Base-by-base conservation (phyloP, 2,113 vertebrate species). In the Philantomba maxwellii region DNA sequence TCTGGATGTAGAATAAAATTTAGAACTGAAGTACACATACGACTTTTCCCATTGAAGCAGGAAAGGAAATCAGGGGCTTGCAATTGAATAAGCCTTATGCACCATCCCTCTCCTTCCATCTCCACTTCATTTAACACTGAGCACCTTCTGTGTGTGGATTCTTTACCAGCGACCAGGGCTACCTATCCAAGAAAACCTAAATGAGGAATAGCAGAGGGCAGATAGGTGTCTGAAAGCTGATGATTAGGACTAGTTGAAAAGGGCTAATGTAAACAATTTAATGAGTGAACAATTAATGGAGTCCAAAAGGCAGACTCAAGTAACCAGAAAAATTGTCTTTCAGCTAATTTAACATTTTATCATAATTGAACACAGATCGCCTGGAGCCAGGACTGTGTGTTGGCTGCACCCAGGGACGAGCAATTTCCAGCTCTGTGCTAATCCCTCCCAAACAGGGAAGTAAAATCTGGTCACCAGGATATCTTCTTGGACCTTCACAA, bases 311-410 rank as follows among this genome's bases (percentile, higher is more conserved):
- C 87, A 36, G 95, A 92, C 53, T 97, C 97, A 97, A 98, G 94
- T 84, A 93, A 95, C 97, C 97, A 97, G 98, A 96, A 98, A 98
- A 96, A 96, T 84, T 93, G 91, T 96, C 93, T 97, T 92, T 97
- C 95, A 89, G 95, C 93, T 98, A 97, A 96, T 97, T 97, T 98
- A 97, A 94, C 97, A 87, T 95, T 87, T 95, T 47, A 49, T 43
- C 64, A 21, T 95, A 89, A 97, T 70, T 97, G 97, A 94, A 55
- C 95, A 70, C 86, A 77, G 73, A 96, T 57, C 0, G 91, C 98
- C 94, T 64, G 16, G 21, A 93, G 94, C 78, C 95, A 70, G 26
- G 28, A 85, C 3, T 2, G 36, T 66, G 33, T 13, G 75, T 90
- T 70, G 82, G 91, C 85, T 55, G 43, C 7, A 28, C 58, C n/a